Evolutionary conservation across 2,888 invertebrate genomes (phyloP).

Genomic region (Phaedon cochleariae): DNA sequence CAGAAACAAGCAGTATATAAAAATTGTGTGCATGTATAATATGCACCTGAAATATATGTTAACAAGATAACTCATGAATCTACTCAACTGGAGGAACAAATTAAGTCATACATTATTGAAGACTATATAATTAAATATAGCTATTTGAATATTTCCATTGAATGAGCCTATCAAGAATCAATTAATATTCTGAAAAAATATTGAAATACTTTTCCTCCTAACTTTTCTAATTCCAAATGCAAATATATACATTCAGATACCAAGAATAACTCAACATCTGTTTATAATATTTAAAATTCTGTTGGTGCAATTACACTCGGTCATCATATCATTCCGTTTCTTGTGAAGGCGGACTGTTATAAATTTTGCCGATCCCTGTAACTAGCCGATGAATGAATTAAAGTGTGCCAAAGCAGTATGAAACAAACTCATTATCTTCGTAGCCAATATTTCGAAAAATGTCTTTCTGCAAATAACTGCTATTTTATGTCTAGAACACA

Average conservation of each 20-base stretch:
- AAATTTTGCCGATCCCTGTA: background rate
- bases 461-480: too few relatives aligned
- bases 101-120: constrained; percentile 2
- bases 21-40: too few relatives aligned
- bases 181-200: constrained; percentile 7
- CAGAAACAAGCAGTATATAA: too few relatives aligned
- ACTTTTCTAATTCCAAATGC: constrained; percentile 20
- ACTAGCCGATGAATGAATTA: background rate
- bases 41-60: too few relatives aligned
- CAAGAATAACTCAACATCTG: constrained; percentile 27
- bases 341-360: constrained; percentile 5
- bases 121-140: background rate
- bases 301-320: constrained; percentile 24
- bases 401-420: too few relatives aligned
- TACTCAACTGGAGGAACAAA: background rate
- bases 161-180: constrained; percentile 16
- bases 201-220: constrained; percentile 17
- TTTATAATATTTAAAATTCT: constrained; percentile 29
- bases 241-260: constrained; percentile 21
- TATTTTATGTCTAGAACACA: too few relatives aligned
- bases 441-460: too few relatives aligned
- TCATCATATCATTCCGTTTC: constrained; percentile 24
- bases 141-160: constrained; percentile 10
- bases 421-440: too few relatives aligned
- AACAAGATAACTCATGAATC: background rate